Evolutionary conservation across 2,888 invertebrate species (phyloP).

Genomic region (Lasioglossum oenotherae): DNA sequence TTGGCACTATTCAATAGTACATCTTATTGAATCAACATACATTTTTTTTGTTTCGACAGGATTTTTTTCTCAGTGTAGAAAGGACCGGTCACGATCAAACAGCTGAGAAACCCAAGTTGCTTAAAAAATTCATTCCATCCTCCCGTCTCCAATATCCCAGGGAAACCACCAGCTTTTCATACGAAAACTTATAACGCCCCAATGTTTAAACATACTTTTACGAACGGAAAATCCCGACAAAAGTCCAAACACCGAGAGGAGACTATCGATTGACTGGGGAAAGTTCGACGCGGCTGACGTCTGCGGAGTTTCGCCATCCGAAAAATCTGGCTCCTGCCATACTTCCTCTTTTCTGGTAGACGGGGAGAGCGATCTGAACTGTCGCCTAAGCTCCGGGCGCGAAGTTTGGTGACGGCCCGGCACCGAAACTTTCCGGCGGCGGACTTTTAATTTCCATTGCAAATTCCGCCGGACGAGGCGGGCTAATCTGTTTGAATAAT

Average conservation of each 20-base stretch:
- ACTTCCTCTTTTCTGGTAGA: not conserved
- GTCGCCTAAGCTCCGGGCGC: not conserved
- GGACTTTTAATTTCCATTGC: conserved; percentile 23
- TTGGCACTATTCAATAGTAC: no score
- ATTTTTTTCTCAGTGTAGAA: no score
- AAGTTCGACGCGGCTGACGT: conserved; percentile 2
- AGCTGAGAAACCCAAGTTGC: not conserved
- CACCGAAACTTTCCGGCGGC: not conserved
- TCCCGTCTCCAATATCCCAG: not conserved
- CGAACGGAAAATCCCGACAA: not conserved
- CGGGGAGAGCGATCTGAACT: not conserved
- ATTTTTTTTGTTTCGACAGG: no score
- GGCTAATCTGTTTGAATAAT: conserved; percentile 1
- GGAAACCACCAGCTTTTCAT: not conserved
- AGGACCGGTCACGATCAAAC: not conserved
- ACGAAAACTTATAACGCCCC: not conserved
- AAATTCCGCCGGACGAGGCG: not conserved
- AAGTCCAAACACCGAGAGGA: not conserved
- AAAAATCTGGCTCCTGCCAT: not conserved
- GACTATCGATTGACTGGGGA: not conserved
- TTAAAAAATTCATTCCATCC: not conserved
- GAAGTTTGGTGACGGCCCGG: not conserved
- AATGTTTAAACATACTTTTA: not conserved
- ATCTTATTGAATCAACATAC: no score
- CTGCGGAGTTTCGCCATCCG: not conserved